phyloP scores from a whole-genome alignment of 2,113 vertebrate genomes.

The Pithys albifrons region DNA sequence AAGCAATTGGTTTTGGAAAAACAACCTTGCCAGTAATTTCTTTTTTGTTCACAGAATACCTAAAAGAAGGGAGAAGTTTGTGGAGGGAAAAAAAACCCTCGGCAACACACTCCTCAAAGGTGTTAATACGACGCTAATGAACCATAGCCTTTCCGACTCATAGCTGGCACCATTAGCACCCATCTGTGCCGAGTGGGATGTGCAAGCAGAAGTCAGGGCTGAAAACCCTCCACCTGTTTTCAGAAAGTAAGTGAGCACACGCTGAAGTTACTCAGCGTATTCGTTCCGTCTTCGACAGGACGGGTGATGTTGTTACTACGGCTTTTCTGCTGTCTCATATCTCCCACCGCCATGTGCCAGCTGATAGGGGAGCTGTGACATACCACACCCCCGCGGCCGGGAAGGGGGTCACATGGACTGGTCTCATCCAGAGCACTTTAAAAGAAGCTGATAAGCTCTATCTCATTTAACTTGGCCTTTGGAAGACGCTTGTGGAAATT shows the following conservation, averaged over 20 bases:
- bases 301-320: neutral
- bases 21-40: neutral
- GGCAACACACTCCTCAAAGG: neutral
- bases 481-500: conserved; percentile 66
- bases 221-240: conserved; percentile 36
- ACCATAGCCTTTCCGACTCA: neutral
- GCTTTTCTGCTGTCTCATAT: conserved; percentile 68
- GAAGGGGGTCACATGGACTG: conserved; percentile 45
- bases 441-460: conserved; percentile 67
- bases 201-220: neutral
- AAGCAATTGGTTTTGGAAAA: neutral
- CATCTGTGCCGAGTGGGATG: conserved; percentile 10
- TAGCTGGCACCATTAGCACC: neutral
- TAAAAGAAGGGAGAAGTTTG: neutral
- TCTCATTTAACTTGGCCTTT: conserved; percentile 70
- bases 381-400: conserved; percentile 42
- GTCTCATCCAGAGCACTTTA: conserved; percentile 51
- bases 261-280: conserved; percentile 48
- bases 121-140: neutral
- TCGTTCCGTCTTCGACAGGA: neutral
- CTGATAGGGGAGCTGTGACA: conserved; percentile 68
- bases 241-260: neutral
- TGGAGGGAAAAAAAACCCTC: neutral
- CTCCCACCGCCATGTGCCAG: conserved; percentile 52
- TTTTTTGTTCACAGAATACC: neutral